Evolutionary conservation across 2,113 vertebrate genomes (phyloP).

Genomic region (Acanthochromis polyacanthus): DNA sequence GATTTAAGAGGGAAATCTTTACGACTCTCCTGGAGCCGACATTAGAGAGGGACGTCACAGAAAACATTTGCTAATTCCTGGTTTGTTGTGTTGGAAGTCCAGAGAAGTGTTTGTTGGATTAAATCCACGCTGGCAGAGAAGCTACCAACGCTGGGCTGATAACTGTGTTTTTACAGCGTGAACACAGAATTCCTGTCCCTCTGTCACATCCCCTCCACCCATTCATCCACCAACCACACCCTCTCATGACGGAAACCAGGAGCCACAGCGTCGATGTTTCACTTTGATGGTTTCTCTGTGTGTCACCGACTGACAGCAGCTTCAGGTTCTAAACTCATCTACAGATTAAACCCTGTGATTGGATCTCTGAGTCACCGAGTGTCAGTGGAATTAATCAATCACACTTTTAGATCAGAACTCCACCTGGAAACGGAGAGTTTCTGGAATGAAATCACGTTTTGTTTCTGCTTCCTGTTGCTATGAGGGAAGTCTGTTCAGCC

Average conservation of each 20-base stretch:
- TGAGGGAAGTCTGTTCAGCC: slow-evolving; percentile 31
- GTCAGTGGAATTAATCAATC: slow-evolving; percentile 15
- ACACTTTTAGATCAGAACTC: slow-evolving; percentile 22
- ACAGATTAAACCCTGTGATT: neutral
- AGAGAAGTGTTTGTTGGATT: neutral
- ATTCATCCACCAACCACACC: slow-evolving; percentile 51
- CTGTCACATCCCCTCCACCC: slow-evolving; percentile 61
- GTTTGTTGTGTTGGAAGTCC: neutral
- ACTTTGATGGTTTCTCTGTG: neutral
- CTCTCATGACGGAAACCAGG: slow-evolving; percentile 10
- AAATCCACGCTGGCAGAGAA: slow-evolving; percentile 1
- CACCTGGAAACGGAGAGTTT: slow-evolving; percentile 33
- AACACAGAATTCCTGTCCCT: slow-evolving; percentile 60
- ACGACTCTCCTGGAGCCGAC: neutral
- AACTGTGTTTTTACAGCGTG: slow-evolving; percentile 45
- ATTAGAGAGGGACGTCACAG: slow-evolving; percentile 5
- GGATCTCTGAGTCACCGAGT: slow-evolving; percentile 34
- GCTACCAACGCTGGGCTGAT: slow-evolving; percentile 34
- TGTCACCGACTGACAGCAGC: neutral
- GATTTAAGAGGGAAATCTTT: neutral
- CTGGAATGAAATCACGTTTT: neutral
- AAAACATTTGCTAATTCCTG: slow-evolving; percentile 5
- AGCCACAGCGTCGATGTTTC: slow-evolving; percentile 7
- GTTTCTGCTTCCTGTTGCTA: neutral
- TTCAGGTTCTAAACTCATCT: neutral